Evolutionary conservation across 2,888 invertebrate genomes (phyloP), one percentile per base, ranked within the genome.

Genomic region (Euzophera pinguis): DNA sequence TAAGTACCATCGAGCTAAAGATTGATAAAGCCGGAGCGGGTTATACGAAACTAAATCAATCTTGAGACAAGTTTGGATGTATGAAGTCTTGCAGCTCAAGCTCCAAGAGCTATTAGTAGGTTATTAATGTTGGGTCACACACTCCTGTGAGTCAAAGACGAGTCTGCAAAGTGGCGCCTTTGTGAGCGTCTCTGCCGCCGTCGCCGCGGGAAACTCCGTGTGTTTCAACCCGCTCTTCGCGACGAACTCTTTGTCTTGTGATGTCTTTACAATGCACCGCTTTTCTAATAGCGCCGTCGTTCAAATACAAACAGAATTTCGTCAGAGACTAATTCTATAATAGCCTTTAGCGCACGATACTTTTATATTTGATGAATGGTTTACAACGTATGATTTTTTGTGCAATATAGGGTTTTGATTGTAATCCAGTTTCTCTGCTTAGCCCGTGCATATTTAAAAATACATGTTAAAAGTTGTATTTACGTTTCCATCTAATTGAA

Each of bases 91-190:
- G 47, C 51, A 65, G 57, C 55, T 61, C 47, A 38, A 63, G 57
- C 55, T 62, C 47, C 45, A 57, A 62, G 64, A 73, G 76, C 73
- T 83, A 82, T 82, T 83, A 84, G 77, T 71, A 75, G 79, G 81
- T 85, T 85, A 88, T 87, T 86, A 85, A 84, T 81, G 83, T 78
- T 75, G 69, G 83, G 80, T 78, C 77, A 81, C 81, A 84, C 78
- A 77, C 77, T 73, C 75, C 67, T 73, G 73, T 67, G 77, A 81
- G 80, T 83, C 86, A 87, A 85, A 86, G 86, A 73, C 69, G 75
- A 72, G 72, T 80, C 79, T 75, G 73, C 83, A 83, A 87, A 88
- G 87, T 87, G 88, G 78, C 74, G 79, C 78, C 84, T 87, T 86
- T 87, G 87, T 79, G 75, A 63, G 64, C 57, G 65, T 65, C 45